Evolutionary conservation across 2,113 vertebrate species (phyloP).

Genomic region (Sitta europaea): DNA sequence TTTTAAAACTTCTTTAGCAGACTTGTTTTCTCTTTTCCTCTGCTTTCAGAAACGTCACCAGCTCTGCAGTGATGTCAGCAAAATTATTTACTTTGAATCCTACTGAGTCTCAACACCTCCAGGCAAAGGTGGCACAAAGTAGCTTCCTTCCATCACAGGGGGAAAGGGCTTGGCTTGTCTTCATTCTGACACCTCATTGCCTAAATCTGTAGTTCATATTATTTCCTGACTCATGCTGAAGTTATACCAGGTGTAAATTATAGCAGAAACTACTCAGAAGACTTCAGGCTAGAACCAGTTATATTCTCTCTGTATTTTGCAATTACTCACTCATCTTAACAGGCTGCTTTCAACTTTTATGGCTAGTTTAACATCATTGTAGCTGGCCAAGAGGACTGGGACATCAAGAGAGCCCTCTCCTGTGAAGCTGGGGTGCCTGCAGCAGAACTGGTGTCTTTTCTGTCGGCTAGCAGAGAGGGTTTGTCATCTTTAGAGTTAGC

Average conservation of each 20-base stretch:
- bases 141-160: background rate
- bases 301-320: background rate
- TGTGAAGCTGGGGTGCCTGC: background rate
- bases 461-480: background rate
- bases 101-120: background rate
- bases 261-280: background rate
- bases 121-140: background rate
- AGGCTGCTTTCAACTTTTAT: background rate
- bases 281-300: background rate
- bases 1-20: background rate
- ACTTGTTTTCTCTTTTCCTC: background rate
- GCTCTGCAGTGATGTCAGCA: background rate
- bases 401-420: background rate
- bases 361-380: background rate
- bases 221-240: background rate
- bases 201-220: background rate
- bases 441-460: background rate
- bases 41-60: background rate
- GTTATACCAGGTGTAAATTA: background rate
- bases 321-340: background rate
- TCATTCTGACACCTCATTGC: background rate
- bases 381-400: background rate
- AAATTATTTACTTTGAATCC: background rate
- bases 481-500: slow-evolving; percentile 2
- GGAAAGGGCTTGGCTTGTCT: background rate